Conservation (phyloP, 1,140 invertebrate genomes). For the Leptinotarsa lineolata region DNA sequence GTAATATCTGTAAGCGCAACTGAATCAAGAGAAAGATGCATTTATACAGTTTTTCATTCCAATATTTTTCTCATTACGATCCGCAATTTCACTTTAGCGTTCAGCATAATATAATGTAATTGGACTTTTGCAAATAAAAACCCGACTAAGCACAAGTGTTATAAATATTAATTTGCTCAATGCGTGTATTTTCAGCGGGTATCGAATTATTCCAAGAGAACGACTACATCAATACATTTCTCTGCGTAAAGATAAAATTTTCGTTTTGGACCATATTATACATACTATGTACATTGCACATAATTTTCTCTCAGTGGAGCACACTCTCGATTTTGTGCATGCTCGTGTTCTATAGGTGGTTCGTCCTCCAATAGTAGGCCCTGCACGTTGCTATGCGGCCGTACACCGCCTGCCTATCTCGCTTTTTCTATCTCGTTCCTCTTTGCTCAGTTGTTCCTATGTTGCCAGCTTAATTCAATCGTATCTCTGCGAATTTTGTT, state of each 20-base stretch:
- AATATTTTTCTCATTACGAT: too few relatives aligned
- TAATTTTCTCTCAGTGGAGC: slow-evolving; percentile 20
- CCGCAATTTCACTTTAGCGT: neutral
- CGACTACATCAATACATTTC: neutral
- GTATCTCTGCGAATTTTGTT: neutral
- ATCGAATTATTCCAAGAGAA: neutral
- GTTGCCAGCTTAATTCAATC: slow-evolving; percentile 29
- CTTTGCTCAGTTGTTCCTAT: slow-evolving; percentile 30
- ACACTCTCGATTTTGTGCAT: slow-evolving; percentile 47
- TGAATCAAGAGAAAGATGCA: too few relatives aligned
- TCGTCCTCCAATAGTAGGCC: slow-evolving; percentile 46
- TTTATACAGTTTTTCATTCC: too few relatives aligned
- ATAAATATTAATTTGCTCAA: neutral
- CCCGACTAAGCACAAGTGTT: neutral
- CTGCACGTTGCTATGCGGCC: slow-evolving; percentile 49
- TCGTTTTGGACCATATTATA: slow-evolving; percentile 13
- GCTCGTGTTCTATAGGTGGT: slow-evolving; percentile 44
- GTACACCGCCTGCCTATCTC: slow-evolving; percentile 35
- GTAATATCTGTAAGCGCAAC: too few relatives aligned
- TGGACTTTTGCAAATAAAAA: neutral
- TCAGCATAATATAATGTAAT: neutral
- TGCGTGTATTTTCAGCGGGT: neutral
- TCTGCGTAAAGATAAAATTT: slow-evolving; percentile 1
- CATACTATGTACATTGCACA: slow-evolving; percentile 3
- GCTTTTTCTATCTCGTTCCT: slow-evolving; percentile 33